These are phyloP conservation scores for Colostygia pectinataria DNA, from an alignment of 2,888 invertebrate species.

Conservation along the genomic window DNA sequence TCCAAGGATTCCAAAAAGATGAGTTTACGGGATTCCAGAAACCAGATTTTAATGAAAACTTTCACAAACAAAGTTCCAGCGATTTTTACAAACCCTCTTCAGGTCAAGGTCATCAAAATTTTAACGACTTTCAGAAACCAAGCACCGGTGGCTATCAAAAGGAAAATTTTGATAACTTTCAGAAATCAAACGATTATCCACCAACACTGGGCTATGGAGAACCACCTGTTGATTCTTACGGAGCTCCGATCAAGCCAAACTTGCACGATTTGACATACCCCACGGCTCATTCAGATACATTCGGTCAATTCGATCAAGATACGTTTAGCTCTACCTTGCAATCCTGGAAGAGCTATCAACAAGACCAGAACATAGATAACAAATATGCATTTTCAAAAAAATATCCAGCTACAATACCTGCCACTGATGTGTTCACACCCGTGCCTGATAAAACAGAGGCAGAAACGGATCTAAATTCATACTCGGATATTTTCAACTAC, in stretches of 20 bases:
- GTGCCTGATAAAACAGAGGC: constrained; percentile 35
- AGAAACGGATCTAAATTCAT: constrained; percentile 39
- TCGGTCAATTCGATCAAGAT: constrained; percentile 33
- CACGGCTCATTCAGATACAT: constrained; percentile 37
- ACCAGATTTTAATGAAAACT: constrained; percentile 8
- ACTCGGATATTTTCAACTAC: constrained; percentile 43
- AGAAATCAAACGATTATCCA: constrained; percentile 14
- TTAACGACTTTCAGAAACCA: constrained; percentile 15
- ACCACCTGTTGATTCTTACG: constrained; percentile 62
- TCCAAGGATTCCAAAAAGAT: not conserved
- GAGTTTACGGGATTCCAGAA: not conserved
- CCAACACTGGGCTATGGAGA: constrained; percentile 48
- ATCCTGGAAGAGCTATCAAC: constrained; percentile 43
- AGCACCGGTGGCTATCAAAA: not conserved
- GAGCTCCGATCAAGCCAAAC: constrained; percentile 47
- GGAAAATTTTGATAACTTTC: constrained; percentile 33
- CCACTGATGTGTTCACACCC: constrained; percentile 37
- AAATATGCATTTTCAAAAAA: constrained; percentile 45
- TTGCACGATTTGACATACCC: constrained; percentile 39
- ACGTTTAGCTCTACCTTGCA: constrained; percentile 39
- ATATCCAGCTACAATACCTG: constrained; percentile 38
- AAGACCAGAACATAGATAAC: constrained; percentile 43
- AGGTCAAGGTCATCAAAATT: not conserved
- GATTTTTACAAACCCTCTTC: not conserved
- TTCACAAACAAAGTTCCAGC: not conserved